Conservation (phyloP, 2,888 invertebrate genomes). For the Zaprionus lineosus region DNA sequence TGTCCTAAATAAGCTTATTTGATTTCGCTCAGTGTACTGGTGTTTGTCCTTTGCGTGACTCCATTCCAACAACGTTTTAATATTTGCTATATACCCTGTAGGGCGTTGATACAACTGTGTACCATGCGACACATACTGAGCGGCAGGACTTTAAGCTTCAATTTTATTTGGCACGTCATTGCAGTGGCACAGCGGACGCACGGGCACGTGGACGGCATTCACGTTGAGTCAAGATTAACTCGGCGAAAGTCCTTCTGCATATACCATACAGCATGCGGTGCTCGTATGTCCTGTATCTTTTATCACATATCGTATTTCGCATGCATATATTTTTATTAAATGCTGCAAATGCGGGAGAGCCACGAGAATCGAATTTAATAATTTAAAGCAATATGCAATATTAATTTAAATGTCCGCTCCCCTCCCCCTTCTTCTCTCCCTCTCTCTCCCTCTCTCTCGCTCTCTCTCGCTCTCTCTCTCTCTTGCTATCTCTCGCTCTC, state of each 20-base stretch:
- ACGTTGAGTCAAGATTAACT: not conserved
- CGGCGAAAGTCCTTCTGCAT: not conserved
- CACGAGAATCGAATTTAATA: constrained; percentile 41
- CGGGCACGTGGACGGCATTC: not conserved
- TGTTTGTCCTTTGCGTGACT: constrained; percentile 1
- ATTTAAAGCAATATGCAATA: constrained; percentile 46
- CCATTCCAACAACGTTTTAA: constrained; percentile 15
- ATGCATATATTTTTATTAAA: constrained; percentile 14
- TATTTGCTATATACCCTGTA: constrained; percentile 10
- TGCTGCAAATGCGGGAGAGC: constrained; percentile 28
- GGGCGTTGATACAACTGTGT: not conserved
- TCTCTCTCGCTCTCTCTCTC: too few species aligned
- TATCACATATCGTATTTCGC: not conserved
- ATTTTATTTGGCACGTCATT: not conserved
- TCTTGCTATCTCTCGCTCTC: too few species aligned
- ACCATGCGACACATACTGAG: not conserved
- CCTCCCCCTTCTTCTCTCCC: too few species aligned
- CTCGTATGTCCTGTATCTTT: too few species aligned
- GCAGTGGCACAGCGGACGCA: not conserved
- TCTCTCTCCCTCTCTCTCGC: too few species aligned
- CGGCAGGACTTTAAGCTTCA: not conserved
- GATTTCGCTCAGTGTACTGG: not conserved
- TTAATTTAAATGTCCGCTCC: constrained; percentile 2
- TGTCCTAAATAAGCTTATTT: too few species aligned
- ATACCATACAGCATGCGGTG: too few species aligned